Evolutionary conservation across 2,113 vertebrate species (phyloP).

Genomic region (Poeciliopsis prolifica): DNA sequence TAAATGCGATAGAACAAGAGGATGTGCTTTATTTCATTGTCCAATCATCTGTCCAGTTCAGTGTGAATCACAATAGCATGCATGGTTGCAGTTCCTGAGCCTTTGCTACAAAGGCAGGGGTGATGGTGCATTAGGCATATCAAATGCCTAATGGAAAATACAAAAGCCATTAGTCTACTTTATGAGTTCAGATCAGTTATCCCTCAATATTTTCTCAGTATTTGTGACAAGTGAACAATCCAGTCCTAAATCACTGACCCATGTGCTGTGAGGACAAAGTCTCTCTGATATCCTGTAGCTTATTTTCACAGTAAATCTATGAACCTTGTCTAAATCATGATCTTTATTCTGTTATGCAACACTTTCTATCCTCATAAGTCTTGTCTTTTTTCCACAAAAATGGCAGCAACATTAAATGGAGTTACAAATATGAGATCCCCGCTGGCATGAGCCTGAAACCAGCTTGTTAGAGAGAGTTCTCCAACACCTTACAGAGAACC

Average conservation of each 20-base stretch:
- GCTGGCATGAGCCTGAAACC: background rate
- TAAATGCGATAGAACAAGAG: background rate
- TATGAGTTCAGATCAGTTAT: background rate
- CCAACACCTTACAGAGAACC: background rate
- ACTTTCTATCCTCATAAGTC: background rate
- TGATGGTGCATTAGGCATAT: background rate
- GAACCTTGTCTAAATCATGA: background rate
- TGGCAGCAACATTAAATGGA: background rate
- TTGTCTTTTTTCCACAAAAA: background rate
- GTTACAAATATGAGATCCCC: background rate
- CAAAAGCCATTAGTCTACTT: background rate
- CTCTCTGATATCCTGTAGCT: background rate
- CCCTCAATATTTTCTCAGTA: background rate
- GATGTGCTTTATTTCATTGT: background rate
- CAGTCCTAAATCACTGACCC: background rate
- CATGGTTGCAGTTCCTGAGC: background rate
- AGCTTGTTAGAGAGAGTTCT: background rate
- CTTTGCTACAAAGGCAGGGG: background rate
- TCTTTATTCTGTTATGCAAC: background rate
- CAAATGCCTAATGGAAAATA: conserved; percentile 1
- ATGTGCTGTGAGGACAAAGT: background rate
- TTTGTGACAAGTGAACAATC: background rate
- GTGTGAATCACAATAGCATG: background rate
- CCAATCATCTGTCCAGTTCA: background rate
- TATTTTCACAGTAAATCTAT: conserved; percentile 3